These are phyloP conservation scores for Thereva nobilitata DNA, from an alignment of 2,888 invertebrate genomes.

Conservation along the genomic window DNA sequence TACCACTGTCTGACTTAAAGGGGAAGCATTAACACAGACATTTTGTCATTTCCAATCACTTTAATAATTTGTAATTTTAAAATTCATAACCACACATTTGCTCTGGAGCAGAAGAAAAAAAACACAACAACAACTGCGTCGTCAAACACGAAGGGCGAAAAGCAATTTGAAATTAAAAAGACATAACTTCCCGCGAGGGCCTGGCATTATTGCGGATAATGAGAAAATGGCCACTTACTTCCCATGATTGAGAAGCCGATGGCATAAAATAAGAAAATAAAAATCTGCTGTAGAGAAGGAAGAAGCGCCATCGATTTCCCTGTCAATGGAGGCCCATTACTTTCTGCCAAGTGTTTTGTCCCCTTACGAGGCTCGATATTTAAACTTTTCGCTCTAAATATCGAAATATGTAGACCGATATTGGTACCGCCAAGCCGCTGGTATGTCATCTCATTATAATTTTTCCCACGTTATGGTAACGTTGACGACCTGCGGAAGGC, in stretches of 20 bases:
- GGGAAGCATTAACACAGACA: too few relatives aligned
- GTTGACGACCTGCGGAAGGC: neutral
- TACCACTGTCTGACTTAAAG: too few relatives aligned
- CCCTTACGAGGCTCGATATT: slow-evolving; percentile 3
- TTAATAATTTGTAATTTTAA: too few relatives aligned
- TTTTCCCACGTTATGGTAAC: slow-evolving; percentile 23
- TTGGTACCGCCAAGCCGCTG: slow-evolving; percentile 1
- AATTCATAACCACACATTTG: too few relatives aligned
- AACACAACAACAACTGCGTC: too few relatives aligned
- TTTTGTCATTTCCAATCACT: too few relatives aligned
- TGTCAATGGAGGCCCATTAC: slow-evolving; percentile 6
- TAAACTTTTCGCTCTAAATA: slow-evolving; percentile 6
- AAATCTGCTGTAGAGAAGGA: slow-evolving; percentile 19
- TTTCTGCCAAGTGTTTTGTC: slow-evolving; percentile 1
- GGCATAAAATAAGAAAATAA: slow-evolving; percentile 9
- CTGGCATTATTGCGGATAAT: slow-evolving; percentile 4
- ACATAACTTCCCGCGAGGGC: neutral
- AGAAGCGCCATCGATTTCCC: slow-evolving; percentile 13
- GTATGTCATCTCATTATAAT: slow-evolving; percentile 27
- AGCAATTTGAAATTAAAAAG: neutral
- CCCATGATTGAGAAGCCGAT: slow-evolving; percentile 16
- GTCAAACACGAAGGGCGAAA: neutral
- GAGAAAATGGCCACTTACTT: slow-evolving; percentile 11
- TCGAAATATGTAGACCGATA: neutral
- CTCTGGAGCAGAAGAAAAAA: too few relatives aligned